phyloP scores from a whole-genome alignment of 1,140 invertebrate genomes.

The Lordiphosa stackelbergi region DNA sequence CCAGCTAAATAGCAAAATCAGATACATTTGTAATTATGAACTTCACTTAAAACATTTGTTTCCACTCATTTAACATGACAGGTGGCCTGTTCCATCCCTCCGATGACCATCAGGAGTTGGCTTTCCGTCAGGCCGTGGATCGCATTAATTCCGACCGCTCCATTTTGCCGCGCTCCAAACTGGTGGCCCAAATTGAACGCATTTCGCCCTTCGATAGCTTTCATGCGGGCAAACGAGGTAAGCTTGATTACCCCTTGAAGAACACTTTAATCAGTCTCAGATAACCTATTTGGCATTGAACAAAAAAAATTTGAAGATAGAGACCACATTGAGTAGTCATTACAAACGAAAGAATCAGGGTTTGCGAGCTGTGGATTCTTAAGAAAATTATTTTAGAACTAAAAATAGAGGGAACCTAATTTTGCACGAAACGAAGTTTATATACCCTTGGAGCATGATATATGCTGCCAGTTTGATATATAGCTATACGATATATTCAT shows the following conservation, averaged over 20 bases:
- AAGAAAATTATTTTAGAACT: no score
- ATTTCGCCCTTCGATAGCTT: constrained; percentile 94
- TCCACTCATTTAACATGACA: constrained; percentile 66
- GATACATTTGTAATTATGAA: constrained; percentile 10
- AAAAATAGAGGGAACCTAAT: no score
- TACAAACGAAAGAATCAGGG: no score
- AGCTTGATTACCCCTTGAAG: constrained; percentile 30
- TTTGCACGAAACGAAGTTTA: no score
- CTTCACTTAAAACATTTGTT: constrained; percentile 7
- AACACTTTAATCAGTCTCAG: no score
- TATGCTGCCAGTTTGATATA: no score
- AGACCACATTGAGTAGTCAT: no score
- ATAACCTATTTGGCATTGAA: no score
- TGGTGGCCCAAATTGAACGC: constrained; percentile 90
- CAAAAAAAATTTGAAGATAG: no score
- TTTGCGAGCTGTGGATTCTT: no score
- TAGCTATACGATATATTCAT: no score
- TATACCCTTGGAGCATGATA: no score
- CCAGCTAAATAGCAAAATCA: background rate
- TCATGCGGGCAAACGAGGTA: constrained; percentile 93
- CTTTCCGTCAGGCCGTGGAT: constrained; percentile 93
- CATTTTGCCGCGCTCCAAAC: constrained; percentile 88
- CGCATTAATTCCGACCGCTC: constrained; percentile 90
- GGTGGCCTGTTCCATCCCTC: constrained; percentile 92
- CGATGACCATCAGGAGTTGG: constrained; percentile 84